Percentiles rank a stretch among this genome's conserved stretches.
Conservation (phyloP, 2,888 invertebrate genomes). For the Drepanosiphum platanoidis region DNA sequence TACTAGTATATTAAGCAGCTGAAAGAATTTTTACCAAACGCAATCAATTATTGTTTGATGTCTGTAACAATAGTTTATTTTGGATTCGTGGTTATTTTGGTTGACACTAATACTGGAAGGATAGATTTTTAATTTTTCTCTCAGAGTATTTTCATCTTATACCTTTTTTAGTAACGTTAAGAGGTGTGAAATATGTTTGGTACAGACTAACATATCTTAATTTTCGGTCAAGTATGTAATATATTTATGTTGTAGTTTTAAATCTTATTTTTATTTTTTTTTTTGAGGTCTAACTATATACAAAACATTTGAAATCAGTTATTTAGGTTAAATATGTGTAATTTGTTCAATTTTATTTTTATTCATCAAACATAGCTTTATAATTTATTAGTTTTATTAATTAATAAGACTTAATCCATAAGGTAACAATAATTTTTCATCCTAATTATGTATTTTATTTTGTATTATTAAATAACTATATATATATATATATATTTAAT, state of each 20-base stretch:
- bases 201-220: constrained; percentile 38
- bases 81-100: not conserved
- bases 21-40: not conserved
- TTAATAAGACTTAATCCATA: constrained; percentile 43
- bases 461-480: constrained; percentile 57
- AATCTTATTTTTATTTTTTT: constrained; percentile 16
- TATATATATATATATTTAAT: constrained; percentile 15
- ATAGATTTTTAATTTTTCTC: not conserved
- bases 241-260: not conserved
- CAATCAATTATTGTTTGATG: not conserved
- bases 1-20: constrained; percentile 32
- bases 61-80: not conserved
- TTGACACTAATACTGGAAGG: not conserved
- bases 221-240: not conserved
- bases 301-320: too few species aligned
- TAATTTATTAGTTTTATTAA: constrained; percentile 38
- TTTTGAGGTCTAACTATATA: not conserved
- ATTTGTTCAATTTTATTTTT: constrained; percentile 9
- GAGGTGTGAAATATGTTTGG: not conserved
- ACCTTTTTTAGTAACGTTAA: not conserved
- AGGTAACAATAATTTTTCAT: constrained; percentile 38
- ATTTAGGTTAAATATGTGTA: not conserved
- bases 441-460: constrained; percentile 60
- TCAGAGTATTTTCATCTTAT: not conserved
- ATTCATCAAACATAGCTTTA: not conserved